Base-by-base conservation (phyloP, 2,888 invertebrate species). In the Brachyptera risi region DNA sequence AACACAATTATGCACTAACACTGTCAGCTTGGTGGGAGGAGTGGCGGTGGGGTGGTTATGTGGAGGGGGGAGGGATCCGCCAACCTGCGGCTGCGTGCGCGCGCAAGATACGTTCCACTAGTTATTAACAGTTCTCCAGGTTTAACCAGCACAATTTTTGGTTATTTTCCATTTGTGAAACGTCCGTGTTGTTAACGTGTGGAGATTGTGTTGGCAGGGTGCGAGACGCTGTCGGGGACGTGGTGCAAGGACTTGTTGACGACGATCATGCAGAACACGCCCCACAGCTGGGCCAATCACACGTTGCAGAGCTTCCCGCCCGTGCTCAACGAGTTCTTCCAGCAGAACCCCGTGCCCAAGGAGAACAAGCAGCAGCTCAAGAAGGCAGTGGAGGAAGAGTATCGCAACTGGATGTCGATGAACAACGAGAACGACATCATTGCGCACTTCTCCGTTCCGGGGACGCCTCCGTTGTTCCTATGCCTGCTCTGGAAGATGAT, bases 401-500 rank as follows among this genome's bases (percentile, higher is more conserved):
- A 96, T 72, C 82, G 95, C 65, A 96, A 96, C 73, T 96, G 96
- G 96, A 90, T 89, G 44, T 92, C 93, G 0, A 96, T 97, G 96
- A 92, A 89, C 44, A 96, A 95, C 74, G 96, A 97, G 73, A 94
- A 93, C 73, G 96, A 96, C 72, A 92, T 96, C 40, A 92, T 97
- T 69, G 88, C 93, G 1, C 96, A 97, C 74, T 97, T 97, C 73
- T 93, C 95, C 1, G 90, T 92, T 17, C 90, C 92, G n/a, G 92
- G 92, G 40, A 92, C 94, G 2, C 93, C 94, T 35, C 88, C 91
- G 0, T 76, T 96, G 19, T 97, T 97, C 73, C 79, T 96, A 1
- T 97, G 96, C 72, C 80, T 97, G 24, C 78, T 97, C 1, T 97
- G 95, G 88, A 96, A 96, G 76, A 95, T 95, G 86, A 86, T 96